Base-by-base conservation (phyloP, 2,797 vertebrate species). In the Momotus momota region DNA sequence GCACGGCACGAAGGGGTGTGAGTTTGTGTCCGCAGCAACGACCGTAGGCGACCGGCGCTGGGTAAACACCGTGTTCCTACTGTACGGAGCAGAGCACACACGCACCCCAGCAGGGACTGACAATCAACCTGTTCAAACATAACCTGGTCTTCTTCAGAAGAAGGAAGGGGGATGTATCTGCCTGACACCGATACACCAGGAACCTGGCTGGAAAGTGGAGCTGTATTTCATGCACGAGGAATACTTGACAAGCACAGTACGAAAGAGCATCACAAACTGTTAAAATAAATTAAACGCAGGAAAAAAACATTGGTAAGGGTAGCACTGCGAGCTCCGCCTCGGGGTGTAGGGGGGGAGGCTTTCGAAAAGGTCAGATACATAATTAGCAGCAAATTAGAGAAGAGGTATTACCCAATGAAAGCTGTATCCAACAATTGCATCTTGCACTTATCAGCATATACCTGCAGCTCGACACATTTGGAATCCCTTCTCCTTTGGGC, bases 361-460 rank as follows among this genome's bases (percentile, higher is more conserved):
- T 88, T 49, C 40, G 27, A 23, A 64, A 81, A 84, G 65, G 81
- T 92, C 91, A 97, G 86, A 90, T 85, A 92, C n/a, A 1, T 78
- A 29, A 55, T 81, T 93, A 96, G 94, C 96, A 96, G 96, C 95
- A 92, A 12, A 2, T 82, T 62, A 94, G 92, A 94, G 88, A 93
- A 81, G 74, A 95, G 86, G 78, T 81, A 88, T 86, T 92, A 92
- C 75, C 75, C 6, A 7, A 52, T 45, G 69, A 84, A 87, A 92
- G 91, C 27, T 78, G 58, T 29, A 72, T 58, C 75, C 86, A 88
- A 46, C 75, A 66, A 83, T 25, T 31, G 40, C 48, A 70, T 16
- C 84, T 66, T 51, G 49, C 81, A 49, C 46, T 81, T 51, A 77
- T n/a, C 83, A 86, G 88, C 62, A 55, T 33, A 65, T 20, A 91